Conservation (phyloP, 2,113 vertebrate genomes). For the Cygnus buccinator region DNA sequence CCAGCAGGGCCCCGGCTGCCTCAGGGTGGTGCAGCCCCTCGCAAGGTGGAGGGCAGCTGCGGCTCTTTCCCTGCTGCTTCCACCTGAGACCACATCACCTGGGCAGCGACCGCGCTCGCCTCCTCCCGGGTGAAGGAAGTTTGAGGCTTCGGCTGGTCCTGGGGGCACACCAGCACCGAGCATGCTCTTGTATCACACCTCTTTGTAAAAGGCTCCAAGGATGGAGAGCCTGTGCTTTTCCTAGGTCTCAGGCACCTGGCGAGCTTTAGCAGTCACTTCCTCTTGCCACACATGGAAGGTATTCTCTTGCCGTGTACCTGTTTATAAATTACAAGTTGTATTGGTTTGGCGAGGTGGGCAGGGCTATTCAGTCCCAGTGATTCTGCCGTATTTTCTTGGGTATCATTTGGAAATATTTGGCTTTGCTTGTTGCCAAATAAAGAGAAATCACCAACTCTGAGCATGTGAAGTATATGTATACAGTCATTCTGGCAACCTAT, state of each 20-base stretch:
- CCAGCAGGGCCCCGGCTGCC: not conserved
- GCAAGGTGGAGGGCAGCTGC: not conserved
- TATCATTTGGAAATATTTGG: constrained; percentile 49
- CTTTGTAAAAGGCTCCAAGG: not conserved
- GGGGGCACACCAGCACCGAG: not conserved
- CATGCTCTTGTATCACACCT: not conserved
- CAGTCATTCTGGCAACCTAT: constrained; percentile 44
- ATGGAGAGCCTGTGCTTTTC: not conserved
- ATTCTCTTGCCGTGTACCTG: not conserved
- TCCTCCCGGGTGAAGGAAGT: accelerated
- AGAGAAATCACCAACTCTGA: constrained; percentile 13
- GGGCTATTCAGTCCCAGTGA: not conserved
- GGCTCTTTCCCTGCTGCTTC: not conserved
- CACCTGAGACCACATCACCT: too few relatives aligned
- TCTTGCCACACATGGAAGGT: accelerated
- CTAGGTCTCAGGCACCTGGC: not conserved
- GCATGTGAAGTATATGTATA: constrained; percentile 1
- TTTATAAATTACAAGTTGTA: not conserved
- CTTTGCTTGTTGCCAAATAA: constrained; percentile 54
- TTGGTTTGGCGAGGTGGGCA: not conserved
- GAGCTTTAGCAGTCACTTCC: not conserved
- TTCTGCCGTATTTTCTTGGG: not conserved
- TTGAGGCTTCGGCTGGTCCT: accelerated
- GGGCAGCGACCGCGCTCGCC: too few relatives aligned
- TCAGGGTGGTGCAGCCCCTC: too few relatives aligned